A percentile compares a stretch with the other conserved stretches of the same genome.
These are phyloP conservation scores for Pipistrellus pipistrellus DNA, from an alignment of 2,797 vertebrate genomes.

Conservation along the genomic window DNA sequence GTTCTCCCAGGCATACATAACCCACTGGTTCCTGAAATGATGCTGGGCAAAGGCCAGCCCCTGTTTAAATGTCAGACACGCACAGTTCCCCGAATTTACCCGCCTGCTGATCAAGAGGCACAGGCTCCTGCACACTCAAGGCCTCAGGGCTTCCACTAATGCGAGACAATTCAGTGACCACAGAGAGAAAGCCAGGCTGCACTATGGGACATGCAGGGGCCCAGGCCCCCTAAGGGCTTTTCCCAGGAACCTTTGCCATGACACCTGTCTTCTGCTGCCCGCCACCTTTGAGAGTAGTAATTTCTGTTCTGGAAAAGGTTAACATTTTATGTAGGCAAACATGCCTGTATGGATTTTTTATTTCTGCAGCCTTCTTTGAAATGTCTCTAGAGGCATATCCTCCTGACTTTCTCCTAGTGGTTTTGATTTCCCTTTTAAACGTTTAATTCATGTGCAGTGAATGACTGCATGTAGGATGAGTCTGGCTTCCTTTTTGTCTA, in stretches of 20 bases:
- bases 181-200: background rate
- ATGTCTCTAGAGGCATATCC: background rate
- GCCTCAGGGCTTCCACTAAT: background rate
- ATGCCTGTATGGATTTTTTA: background rate
- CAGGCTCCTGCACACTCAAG: background rate
- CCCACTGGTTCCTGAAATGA: background rate
- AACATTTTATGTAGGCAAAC: background rate
- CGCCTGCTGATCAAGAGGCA: background rate
- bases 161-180: background rate
- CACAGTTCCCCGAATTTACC: background rate
- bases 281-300: background rate
- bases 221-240: background rate
- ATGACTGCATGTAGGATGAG: background rate
- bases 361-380: background rate
- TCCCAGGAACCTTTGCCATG: background rate
- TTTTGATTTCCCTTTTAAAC: slow-evolving; percentile 19
- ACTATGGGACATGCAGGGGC: background rate
- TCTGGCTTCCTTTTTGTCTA: slow-evolving; percentile 14
- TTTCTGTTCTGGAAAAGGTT: background rate
- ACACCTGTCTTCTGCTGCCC: background rate
- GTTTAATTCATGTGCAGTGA: background rate
- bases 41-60: background rate
- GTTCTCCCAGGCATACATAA: background rate
- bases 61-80: background rate
- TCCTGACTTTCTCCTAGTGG: background rate